Evolutionary conservation across 2,113 vertebrate species (phyloP).

Genomic region (Archocentrus centrarchus): DNA sequence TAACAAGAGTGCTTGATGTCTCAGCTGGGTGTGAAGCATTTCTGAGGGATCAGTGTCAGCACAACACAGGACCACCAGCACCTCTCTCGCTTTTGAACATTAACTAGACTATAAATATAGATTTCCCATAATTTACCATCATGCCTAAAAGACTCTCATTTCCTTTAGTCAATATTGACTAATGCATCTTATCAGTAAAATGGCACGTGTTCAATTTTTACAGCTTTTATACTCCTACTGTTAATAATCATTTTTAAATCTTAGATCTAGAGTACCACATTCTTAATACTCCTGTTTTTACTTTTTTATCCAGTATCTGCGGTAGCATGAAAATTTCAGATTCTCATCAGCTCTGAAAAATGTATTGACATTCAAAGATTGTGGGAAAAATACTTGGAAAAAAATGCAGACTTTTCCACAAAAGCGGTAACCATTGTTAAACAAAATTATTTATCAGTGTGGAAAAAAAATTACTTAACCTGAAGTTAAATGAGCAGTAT

Average conservation of each 20-base stretch:
- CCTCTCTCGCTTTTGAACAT: conserved; percentile 31
- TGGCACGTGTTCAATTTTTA: background rate
- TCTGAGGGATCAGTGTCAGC: conserved; percentile 23
- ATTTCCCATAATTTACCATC: background rate
- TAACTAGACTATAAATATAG: conserved; percentile 45
- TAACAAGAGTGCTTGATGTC: conserved; percentile 21
- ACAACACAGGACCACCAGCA: background rate
- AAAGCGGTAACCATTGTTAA: background rate
- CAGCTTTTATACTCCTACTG: background rate
- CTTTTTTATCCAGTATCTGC: conserved; percentile 21
- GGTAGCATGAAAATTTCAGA: conserved; percentile 2
- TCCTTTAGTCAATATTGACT: background rate
- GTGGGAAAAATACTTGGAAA: conserved; percentile 6
- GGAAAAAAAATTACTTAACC: background rate
- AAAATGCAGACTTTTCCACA: conserved; percentile 5
- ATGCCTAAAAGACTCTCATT: background rate
- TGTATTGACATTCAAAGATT: conserved; percentile 14
- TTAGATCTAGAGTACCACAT: background rate
- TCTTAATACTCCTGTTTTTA: conserved; percentile 4
- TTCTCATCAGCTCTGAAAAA: conserved; percentile 23
- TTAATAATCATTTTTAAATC: background rate
- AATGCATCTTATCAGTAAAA: conserved; percentile 6
- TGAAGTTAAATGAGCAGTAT: background rate
- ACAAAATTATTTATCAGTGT: background rate
- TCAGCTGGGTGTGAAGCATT: conserved; percentile 40